Evolutionary conservation across 2,888 invertebrate genomes (phyloP).

Genomic region (Sycophila texana): DNA sequence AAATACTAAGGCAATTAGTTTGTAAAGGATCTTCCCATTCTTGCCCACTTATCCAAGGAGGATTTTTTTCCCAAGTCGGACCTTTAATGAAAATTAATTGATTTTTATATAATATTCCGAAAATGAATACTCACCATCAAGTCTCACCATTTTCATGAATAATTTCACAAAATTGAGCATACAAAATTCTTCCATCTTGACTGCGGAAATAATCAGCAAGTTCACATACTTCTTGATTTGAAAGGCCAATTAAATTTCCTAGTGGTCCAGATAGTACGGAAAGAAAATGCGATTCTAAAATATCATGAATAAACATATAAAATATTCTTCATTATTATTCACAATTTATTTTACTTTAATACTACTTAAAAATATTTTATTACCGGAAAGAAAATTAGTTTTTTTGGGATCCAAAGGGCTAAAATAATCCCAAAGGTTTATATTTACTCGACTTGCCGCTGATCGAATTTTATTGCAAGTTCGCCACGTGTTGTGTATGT

Average conservation of each 20-base stretch:
- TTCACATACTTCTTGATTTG: slow-evolving; percentile 84
- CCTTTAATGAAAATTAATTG: slow-evolving; percentile 65
- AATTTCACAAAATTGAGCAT: slow-evolving; percentile 85
- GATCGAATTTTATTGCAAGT: slow-evolving; percentile 89
- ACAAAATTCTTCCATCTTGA: slow-evolving; percentile 87
- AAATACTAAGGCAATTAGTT: slow-evolving; percentile 80
- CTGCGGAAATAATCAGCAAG: slow-evolving; percentile 87
- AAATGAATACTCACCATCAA: background rate
- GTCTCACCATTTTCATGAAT: slow-evolving; percentile 82
- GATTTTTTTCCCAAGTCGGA: slow-evolving; percentile 76
- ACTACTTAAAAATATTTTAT: slow-evolving; percentile 13
- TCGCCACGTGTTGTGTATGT: slow-evolving; percentile 84
- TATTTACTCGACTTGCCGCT: slow-evolving; percentile 83
- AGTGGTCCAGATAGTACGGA: slow-evolving; percentile 83
- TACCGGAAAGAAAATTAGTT: slow-evolving; percentile 83
- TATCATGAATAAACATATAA: background rate
- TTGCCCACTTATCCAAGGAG: slow-evolving; percentile 77
- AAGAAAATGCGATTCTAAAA: slow-evolving; percentile 84
- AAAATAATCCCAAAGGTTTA: slow-evolving; percentile 85
- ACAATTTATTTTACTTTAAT: background rate
- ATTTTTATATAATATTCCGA: background rate
- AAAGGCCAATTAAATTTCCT: slow-evolving; percentile 81
- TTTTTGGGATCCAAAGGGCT: slow-evolving; percentile 82
- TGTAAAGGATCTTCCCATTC: slow-evolving; percentile 85
- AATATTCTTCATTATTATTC: background rate